These are phyloP conservation scores for Polydrusus cervinus DNA, from an alignment of 2,888 invertebrate species.

Conservation along the genomic window DNA sequence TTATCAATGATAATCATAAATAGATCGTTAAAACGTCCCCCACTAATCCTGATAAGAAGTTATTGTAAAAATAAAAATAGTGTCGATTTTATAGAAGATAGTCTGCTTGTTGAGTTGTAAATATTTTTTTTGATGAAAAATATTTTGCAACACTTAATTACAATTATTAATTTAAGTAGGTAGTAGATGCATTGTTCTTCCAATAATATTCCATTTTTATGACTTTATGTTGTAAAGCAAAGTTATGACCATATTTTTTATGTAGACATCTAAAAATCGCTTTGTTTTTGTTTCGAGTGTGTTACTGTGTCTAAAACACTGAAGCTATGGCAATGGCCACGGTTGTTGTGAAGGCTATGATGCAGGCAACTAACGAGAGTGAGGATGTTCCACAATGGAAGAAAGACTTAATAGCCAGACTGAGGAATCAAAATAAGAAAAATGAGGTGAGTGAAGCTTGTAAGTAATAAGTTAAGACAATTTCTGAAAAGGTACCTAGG, in stretches of 20 bases:
- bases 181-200: neutral
- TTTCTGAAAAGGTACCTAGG: too few relatives aligned
- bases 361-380: neutral
- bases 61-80: constrained; percentile 16
- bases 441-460: constrained; percentile 44
- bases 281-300: neutral
- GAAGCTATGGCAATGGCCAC: constrained; percentile 27
- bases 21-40: constrained; percentile 18
- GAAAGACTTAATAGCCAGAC: constrained; percentile 85
- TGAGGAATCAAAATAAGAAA: constrained; percentile 73
- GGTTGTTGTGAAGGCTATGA: constrained; percentile 13
- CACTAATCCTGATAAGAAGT: constrained; percentile 21
- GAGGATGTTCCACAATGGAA: constrained; percentile 84
- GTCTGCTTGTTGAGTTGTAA: neutral
- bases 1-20: constrained; percentile 23
- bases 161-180: neutral
- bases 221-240: neutral
- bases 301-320: neutral
- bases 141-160: neutral
- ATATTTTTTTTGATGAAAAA: neutral
- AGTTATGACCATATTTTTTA: neutral
- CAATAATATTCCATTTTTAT: neutral
- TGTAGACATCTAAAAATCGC: neutral
- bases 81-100: neutral
- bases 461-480: too few relatives aligned